phyloP scores from a whole-genome alignment of 2,888 invertebrate species.

The Byasa hedistus region DNA sequence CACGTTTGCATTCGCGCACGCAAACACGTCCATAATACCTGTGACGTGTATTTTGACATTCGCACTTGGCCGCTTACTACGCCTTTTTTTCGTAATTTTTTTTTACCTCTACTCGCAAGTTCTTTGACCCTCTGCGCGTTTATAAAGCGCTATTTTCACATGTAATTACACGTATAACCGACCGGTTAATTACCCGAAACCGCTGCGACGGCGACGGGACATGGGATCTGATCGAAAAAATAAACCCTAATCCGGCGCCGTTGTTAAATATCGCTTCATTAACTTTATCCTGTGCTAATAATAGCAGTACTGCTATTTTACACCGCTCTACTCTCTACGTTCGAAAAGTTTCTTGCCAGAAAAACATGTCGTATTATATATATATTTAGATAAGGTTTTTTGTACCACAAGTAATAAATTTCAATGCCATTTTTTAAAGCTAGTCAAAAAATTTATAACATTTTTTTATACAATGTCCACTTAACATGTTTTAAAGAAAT shows the following conservation, averaged over 20 bases:
- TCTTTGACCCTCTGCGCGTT: conserved; percentile 56
- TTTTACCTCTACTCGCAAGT: conserved; percentile 44
- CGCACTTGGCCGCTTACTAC: conserved; percentile 41
- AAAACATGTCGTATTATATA: conserved; percentile 47
- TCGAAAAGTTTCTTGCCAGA: conserved; percentile 61
- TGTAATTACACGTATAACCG: conserved; percentile 69
- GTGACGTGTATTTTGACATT: conserved; percentile 76
- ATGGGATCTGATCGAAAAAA: conserved; percentile 51
- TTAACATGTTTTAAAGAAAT: neutral
- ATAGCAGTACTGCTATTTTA: conserved; percentile 43
- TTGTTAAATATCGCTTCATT: conserved; percentile 60
- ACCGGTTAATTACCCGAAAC: conserved; percentile 73
- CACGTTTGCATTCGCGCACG: conserved; percentile 39
- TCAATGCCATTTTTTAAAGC: conserved; percentile 27
- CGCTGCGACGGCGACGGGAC: conserved; percentile 53
- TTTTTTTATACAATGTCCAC: conserved; percentile 20
- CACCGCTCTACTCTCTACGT: conserved; percentile 61
- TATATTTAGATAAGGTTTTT: conserved; percentile 6
- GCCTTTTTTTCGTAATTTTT: conserved; percentile 57
- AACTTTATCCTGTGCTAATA: conserved; percentile 54
- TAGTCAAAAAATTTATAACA: conserved; percentile 28
- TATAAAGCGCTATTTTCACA: conserved; percentile 63
- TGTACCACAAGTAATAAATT: neutral
- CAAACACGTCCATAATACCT: conserved; percentile 72
- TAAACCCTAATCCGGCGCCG: conserved; percentile 59